These are phyloP conservation scores for Chinchilla lanigera DNA, from an alignment of 2,113 vertebrate species.

Conservation along the genomic window DNA sequence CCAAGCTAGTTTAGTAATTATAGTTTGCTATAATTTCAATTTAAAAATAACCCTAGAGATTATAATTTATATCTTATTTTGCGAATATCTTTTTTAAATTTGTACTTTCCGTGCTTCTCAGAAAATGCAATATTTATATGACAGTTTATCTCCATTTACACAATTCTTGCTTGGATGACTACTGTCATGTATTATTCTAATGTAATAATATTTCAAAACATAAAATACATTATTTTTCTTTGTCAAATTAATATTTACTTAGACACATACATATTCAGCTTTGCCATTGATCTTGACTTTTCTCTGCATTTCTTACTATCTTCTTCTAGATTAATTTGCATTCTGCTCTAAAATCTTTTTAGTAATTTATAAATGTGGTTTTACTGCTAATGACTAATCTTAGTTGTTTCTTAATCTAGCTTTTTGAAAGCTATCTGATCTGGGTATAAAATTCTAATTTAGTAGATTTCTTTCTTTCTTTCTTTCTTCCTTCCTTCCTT, in stretches of 20 bases:
- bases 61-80: neutral
- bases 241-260: neutral
- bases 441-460: conserved; percentile 65
- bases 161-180: conserved; percentile 17
- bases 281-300: neutral
- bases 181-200: neutral
- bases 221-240: neutral
- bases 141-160: neutral
- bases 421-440: neutral
- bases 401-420: neutral
- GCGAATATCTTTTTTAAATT: neutral
- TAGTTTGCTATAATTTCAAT: neutral
- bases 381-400: neutral
- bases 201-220: neutral
- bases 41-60: neutral
- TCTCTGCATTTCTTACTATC: neutral
- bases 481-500: neutral
- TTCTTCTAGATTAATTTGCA: neutral
- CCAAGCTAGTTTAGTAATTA: neutral
- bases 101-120: neutral
- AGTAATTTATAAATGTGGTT: neutral
- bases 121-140: neutral
- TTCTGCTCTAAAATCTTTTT: neutral
- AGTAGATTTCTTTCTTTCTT: neutral
- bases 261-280: neutral